A percentile compares a stretch with the other conserved stretches of the same genome.
phyloP scores from a whole-genome alignment of 2,797 vertebrate genomes.

The Pagetopsis macropterus region DNA sequence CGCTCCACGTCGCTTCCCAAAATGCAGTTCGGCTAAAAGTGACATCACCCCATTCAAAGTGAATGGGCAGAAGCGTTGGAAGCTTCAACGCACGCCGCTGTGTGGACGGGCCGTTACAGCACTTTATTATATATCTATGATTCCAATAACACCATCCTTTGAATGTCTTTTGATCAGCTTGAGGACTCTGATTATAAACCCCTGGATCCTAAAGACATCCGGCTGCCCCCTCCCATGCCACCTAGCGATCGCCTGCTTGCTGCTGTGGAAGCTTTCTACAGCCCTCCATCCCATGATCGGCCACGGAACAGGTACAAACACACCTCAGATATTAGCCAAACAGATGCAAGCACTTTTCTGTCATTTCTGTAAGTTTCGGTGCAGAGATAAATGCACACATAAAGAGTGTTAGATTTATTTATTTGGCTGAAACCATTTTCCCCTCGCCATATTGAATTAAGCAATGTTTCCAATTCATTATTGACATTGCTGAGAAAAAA shows the following conservation, averaged over 20 bases:
- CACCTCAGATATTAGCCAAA: neutral
- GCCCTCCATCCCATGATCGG: conserved; percentile 96
- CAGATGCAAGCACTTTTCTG: neutral
- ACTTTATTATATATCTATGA: too few species aligned
- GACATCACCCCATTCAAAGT: too few species aligned
- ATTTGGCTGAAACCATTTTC: too few species aligned
- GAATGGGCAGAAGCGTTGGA: too few species aligned
- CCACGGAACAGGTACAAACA: conserved; percentile 93
- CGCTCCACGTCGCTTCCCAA: too few species aligned
- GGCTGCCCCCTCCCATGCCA: conserved; percentile 97
- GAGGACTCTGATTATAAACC: conserved; percentile 98
- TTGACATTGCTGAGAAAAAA: too few species aligned
- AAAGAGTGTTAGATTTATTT: too few species aligned
- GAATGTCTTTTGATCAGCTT: conserved; percentile 80
- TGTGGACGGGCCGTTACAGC: too few species aligned
- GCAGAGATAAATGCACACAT: neutral
- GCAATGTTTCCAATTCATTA: too few species aligned
- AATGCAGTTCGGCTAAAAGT: too few species aligned
- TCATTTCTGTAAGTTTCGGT: neutral
- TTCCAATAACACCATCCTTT: neutral
- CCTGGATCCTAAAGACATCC: conserved; percentile 97
- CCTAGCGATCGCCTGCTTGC: conserved; percentile 96
- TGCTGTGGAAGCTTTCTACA: conserved; percentile 98
- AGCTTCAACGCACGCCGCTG: too few species aligned
- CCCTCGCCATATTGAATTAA: too few species aligned